A percentile compares a stretch with the other conserved stretches of the same genome.
These are phyloP conservation scores for Tenodera sinensis DNA, from an alignment of 2,888 invertebrate genomes.

Conservation along the genomic window DNA sequence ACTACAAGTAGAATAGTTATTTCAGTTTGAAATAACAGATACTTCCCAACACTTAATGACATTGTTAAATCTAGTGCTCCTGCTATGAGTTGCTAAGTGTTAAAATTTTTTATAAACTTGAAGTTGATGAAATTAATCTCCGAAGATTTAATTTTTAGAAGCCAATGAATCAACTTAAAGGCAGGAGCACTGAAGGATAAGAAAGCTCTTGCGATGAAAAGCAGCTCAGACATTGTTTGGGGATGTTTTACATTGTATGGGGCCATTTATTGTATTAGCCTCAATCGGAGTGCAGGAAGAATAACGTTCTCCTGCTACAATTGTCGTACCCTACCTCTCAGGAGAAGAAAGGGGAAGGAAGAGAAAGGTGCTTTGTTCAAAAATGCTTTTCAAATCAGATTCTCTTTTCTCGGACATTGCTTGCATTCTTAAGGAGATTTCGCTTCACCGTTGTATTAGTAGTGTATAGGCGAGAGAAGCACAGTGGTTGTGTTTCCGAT, in stretches of 20 bases:
- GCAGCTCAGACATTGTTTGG: conserved; percentile 1
- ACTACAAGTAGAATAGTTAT: too few relatives aligned
- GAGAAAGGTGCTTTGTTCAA: neutral
- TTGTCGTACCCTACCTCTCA: neutral
- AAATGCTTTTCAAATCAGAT: conserved; percentile 3
- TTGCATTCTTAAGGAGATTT: neutral
- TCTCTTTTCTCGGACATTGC: conserved; percentile 11
- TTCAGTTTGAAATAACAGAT: too few relatives aligned
- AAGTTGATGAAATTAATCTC: too few relatives aligned
- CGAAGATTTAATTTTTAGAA: too few relatives aligned
- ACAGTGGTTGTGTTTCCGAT: neutral
- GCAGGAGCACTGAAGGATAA: neutral
- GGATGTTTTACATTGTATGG: conserved; percentile 4
- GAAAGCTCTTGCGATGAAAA: neutral
- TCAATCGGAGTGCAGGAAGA: neutral
- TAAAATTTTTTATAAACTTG: too few relatives aligned
- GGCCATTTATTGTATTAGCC: conserved; percentile 7
- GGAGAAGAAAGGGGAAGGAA: neutral
- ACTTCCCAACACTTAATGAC: too few relatives aligned
- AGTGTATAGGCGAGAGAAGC: neutral
- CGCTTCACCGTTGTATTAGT: neutral
- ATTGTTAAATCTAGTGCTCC: too few relatives aligned
- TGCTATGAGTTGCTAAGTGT: too few relatives aligned
- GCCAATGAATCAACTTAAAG: too few relatives aligned
- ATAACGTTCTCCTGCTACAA: neutral